Conservation (phyloP, 2,888 invertebrate species). For the Xestia sexstrigata region DNA sequence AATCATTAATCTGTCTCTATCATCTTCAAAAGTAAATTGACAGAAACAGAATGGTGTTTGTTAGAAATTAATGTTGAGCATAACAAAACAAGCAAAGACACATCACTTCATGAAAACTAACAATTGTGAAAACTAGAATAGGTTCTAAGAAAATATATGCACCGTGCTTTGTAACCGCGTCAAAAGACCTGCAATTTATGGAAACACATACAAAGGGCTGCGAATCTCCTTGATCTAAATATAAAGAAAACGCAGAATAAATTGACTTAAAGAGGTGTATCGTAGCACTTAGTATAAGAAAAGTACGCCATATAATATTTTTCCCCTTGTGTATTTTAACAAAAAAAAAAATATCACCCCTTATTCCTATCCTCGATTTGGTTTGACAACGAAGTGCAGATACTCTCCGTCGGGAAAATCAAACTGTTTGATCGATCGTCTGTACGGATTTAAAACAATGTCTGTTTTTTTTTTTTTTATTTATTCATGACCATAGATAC, state of each 20-base stretch:
- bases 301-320: background rate
- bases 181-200: conserved; percentile 51
- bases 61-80: background rate
- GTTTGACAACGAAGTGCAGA: conserved; percentile 17
- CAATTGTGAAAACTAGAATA: background rate
- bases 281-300: background rate
- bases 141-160: conserved; percentile 30
- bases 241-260: conserved; percentile 47
- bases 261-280: conserved; percentile 27
- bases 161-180: conserved; percentile 24
- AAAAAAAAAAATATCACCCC: background rate
- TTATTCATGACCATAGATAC: too few species aligned
- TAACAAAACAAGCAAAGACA: background rate
- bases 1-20: background rate
- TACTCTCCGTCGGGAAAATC: conserved; percentile 11
- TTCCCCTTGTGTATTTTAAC: background rate
- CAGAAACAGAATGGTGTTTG: background rate
- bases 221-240: conserved; percentile 50
- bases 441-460: conserved; percentile 25
- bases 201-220: conserved; percentile 44
- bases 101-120: conserved; percentile 3
- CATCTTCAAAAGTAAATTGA: background rate
- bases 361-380: background rate
- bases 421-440: conserved; percentile 42
- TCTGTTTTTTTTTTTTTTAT: too few species aligned